Conservation (phyloP, 2,888 invertebrate genomes). For the Doris montereyensis region DNA sequence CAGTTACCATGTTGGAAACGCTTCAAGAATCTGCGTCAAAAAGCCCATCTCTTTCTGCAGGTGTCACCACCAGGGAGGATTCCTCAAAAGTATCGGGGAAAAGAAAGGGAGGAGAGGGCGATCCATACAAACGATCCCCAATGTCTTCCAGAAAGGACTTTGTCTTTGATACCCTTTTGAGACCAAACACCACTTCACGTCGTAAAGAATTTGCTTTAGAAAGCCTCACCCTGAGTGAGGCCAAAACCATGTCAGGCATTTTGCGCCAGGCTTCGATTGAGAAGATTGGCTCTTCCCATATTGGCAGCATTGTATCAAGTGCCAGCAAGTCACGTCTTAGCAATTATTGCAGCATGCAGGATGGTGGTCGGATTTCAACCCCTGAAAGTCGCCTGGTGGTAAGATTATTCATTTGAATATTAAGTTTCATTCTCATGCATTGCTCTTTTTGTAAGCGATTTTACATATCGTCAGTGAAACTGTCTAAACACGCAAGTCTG, state of each 20-base stretch:
- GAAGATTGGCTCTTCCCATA: conserved; percentile 68
- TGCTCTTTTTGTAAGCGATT: too few relatives aligned
- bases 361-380: conserved; percentile 60
- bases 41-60: background rate
- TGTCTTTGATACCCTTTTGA: conserved; percentile 46
- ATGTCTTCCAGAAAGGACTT: conserved; percentile 47
- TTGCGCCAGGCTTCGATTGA: conserved; percentile 69
- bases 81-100: conserved; percentile 27
- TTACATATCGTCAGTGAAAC: too few relatives aligned
- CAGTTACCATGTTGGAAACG: conserved; percentile 36
- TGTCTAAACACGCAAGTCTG: too few relatives aligned
- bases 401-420: too few relatives aligned
- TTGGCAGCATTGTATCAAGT: conserved; percentile 65
- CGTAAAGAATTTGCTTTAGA: conserved; percentile 68
- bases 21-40: conserved; percentile 8
- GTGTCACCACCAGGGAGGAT: background rate
- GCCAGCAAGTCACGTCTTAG: conserved; percentile 67
- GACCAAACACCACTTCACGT: conserved; percentile 60
- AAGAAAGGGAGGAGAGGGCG: conserved; percentile 20
- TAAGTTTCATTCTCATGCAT: too few relatives aligned
- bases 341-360: conserved; percentile 59
- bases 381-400: conserved; percentile 66
- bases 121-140: conserved; percentile 43
- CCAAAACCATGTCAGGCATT: conserved; percentile 69
- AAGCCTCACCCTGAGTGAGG: conserved; percentile 68